Conservation (phyloP, 2,113 vertebrate genomes). For the Lepus europaeus region DNA sequence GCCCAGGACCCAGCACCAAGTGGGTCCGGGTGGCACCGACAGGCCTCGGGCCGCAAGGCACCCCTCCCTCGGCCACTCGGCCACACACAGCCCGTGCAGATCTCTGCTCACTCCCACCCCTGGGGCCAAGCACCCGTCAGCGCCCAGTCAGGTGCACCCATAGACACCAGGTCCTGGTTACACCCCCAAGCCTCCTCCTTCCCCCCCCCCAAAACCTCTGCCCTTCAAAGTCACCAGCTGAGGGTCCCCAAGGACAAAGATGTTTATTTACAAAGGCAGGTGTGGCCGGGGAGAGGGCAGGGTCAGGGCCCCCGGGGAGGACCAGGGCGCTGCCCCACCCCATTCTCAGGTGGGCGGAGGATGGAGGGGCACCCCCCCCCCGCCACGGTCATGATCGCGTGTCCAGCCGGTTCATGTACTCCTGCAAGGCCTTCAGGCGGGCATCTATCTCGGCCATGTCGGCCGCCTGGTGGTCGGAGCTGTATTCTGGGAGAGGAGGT, state of each 20-base stretch:
- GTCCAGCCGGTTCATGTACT: conserved; percentile 95
- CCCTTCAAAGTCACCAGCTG: conserved; percentile 20
- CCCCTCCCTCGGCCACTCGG: neutral
- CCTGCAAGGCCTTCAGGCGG: conserved; percentile 94
- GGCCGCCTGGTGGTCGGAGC: conserved; percentile 86
- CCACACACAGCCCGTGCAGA: neutral
- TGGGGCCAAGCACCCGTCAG: neutral
- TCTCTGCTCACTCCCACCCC: neutral
- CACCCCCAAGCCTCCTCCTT: neutral
- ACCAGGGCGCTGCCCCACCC: fast-evolving
- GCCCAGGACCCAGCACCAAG: conserved; percentile 56
- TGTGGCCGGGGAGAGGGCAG: neutral
- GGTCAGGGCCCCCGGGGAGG: no score
- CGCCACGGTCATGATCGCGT: conserved; percentile 86
- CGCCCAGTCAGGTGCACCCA: neutral
- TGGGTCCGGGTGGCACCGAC: neutral
- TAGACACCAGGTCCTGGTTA: neutral
- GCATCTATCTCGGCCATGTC: conserved; percentile 95
- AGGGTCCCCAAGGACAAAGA: conserved; percentile 56
- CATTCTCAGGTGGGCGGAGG: neutral
- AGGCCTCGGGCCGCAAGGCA: neutral
- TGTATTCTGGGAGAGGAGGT: conserved; percentile 87
- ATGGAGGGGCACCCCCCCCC: neutral
- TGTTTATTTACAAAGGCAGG: conserved; percentile 80
- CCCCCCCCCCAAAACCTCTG: neutral